These are phyloP conservation scores for Hippoglossus stenolepis DNA, from an alignment of 2,113 vertebrate species.

Conservation along the genomic window DNA sequence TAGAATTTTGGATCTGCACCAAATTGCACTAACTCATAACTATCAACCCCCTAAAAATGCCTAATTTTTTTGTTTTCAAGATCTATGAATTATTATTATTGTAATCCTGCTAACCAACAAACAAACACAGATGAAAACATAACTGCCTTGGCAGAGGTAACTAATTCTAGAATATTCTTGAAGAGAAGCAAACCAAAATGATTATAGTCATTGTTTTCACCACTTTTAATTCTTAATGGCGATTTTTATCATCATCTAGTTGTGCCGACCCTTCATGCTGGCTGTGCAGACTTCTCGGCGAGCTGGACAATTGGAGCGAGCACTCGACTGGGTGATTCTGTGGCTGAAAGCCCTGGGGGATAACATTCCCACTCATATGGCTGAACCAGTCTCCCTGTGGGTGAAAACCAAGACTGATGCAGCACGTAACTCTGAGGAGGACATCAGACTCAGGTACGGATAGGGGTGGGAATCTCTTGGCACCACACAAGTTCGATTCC, in stretches of 20 bases:
- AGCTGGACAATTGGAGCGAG: constrained; percentile 78
- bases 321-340: constrained; percentile 81
- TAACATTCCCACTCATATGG: constrained; percentile 74
- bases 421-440: constrained; percentile 80
- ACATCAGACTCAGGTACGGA: constrained; percentile 84
- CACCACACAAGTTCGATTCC: background rate
- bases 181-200: background rate
- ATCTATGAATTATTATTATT: too few relatives aligned
- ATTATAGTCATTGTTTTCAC: background rate
- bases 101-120: too few relatives aligned
- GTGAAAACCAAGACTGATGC: constrained; percentile 88
- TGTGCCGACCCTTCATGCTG: constrained; percentile 86
- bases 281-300: constrained; percentile 86
- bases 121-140: too few relatives aligned
- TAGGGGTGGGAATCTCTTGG: too few relatives aligned
- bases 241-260: constrained; percentile 59
- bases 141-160: too few relatives aligned
- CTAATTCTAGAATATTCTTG: background rate
- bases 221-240: background rate
- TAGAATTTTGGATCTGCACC: too few relatives aligned
- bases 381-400: constrained; percentile 88
- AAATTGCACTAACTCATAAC: too few relatives aligned
- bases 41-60: too few relatives aligned
- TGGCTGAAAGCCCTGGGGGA: constrained; percentile 85
- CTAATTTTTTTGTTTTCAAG: too few relatives aligned